Evolutionary conservation across 2,113 vertebrate species (phyloP), one percentile per base, ranked within the genome.

Genomic region (Carassius carassius): DNA sequence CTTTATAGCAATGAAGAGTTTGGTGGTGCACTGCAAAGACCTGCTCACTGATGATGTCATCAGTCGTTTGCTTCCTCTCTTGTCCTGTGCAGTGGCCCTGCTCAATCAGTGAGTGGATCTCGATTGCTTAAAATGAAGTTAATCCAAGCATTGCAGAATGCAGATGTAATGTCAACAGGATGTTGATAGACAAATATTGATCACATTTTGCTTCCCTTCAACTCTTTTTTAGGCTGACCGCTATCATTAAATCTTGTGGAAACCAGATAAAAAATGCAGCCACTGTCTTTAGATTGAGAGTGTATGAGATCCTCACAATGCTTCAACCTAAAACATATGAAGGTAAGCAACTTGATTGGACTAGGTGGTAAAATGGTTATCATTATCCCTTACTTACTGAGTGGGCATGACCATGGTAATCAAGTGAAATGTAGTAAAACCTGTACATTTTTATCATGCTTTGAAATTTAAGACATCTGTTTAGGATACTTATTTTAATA

Each of bases 301-400:
- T 98, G 77, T 99, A 98, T 87, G 96, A 98, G 90, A 91, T 99
- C 56, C 92, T 99, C 49, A 89, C 95, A 88, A 92, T 96, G 86
- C 92, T 99, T 87, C 95, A 97, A 88, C 95, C 97, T 12, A 95
- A 95, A 86, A 93, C 90, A 3, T 98, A 97, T 60, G 93, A 97
- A 95, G 97, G 97, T 98, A 94, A 0, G 92, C 17, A 17, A 3
- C 16, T 54, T 19, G 51, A 54, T 54, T 54, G 16, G 51, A 29
- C 29, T 63, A 37, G 7, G 25, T 79, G 13, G 23, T 47, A 41
- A 47, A 54, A 54, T 6, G 16, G 51, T 54, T 54, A 17, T 54
- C 51, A 54, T 44, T 9, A 32, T 49, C 23, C n/a, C 35, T 17
- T 32, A 47, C n/a, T 47, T 56, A 51, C 73, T 54, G 32, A n/a